Conservation (phyloP, 2,888 invertebrate species). For the Drosophila quinaria region DNA sequence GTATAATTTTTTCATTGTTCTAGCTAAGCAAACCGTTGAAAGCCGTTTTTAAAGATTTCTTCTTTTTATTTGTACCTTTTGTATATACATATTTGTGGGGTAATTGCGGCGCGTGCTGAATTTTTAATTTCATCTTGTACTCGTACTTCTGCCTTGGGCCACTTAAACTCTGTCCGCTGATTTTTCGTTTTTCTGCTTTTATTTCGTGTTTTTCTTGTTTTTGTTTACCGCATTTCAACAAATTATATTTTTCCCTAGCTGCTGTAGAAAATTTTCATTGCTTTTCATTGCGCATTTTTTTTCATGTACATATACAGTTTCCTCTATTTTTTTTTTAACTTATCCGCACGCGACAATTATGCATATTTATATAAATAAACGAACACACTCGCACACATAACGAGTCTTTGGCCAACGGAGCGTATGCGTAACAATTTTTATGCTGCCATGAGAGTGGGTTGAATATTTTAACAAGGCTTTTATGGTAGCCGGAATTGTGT, state of each 20-base stretch:
- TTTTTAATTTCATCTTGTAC: slow-evolving; percentile 50
- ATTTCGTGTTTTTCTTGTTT: slow-evolving; percentile 8
- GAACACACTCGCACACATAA: slow-evolving; percentile 23
- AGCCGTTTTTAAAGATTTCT: slow-evolving; percentile 1
- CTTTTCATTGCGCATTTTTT: slow-evolving; percentile 34
- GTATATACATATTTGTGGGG: slow-evolving; percentile 15
- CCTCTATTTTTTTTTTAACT: slow-evolving; percentile 28
- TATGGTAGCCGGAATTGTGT: slow-evolving; percentile 5
- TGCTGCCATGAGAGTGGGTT: slow-evolving; percentile 15
- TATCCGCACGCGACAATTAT: slow-evolving; percentile 70
- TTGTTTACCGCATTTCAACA: slow-evolving; percentile 32
- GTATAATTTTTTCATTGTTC: slow-evolving; percentile 7
- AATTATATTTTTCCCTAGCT: slow-evolving; percentile 27
- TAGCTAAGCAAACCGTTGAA: background rate
- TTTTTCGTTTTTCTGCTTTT: slow-evolving; percentile 19
- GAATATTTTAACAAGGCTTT: slow-evolving; percentile 15
- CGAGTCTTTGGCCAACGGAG: slow-evolving; percentile 62
- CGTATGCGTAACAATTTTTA: slow-evolving; percentile 62
- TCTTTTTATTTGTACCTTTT: background rate
- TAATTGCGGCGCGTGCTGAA: slow-evolving; percentile 47
- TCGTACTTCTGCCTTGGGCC: slow-evolving; percentile 28
- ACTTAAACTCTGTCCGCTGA: slow-evolving; percentile 19
- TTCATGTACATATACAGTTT: slow-evolving; percentile 17
- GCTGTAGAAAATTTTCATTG: slow-evolving; percentile 32
- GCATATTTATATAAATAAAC: slow-evolving; percentile 69